A percentile compares a stretch with the other conserved stretches of the same genome.
These are phyloP conservation scores for Lathamus discolor DNA, from an alignment of 2,113 vertebrate species.

Conservation along the genomic window DNA sequence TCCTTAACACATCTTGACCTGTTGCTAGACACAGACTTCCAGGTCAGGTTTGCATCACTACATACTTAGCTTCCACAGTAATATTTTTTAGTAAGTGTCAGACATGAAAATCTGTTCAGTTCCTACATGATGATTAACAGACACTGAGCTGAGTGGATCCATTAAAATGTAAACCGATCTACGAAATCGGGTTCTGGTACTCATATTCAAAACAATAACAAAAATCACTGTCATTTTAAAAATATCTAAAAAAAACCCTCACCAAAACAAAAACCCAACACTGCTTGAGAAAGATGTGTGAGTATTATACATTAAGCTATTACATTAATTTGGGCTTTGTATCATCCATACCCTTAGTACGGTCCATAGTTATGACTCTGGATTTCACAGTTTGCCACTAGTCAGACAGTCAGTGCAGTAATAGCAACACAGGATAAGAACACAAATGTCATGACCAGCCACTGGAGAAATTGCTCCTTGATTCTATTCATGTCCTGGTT, in stretches of 20 bases:
- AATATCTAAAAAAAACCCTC: background rate
- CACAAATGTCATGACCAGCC: background rate
- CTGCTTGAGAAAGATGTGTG: background rate
- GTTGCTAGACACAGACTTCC: background rate
- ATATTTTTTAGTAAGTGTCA: constrained; percentile 33
- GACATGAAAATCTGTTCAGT: constrained; percentile 5
- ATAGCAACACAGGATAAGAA: background rate
- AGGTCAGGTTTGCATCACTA: background rate
- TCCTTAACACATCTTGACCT: constrained; percentile 5
- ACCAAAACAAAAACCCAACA: background rate
- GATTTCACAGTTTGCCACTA: background rate
- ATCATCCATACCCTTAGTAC: background rate
- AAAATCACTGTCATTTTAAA: background rate
- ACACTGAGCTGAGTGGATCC: constrained; percentile 19
- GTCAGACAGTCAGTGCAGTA: background rate
- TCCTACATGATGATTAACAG: constrained; percentile 11
- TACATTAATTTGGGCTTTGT: background rate
- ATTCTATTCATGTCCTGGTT: background rate
- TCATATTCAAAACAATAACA: constrained; percentile 24
- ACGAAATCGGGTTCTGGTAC: constrained; percentile 10
- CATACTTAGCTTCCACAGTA: background rate
- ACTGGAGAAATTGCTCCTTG: background rate
- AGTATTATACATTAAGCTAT: background rate
- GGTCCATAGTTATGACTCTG: background rate
- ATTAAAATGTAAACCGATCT: constrained; percentile 33